Percentiles rank a stretch among this genome's conserved stretches.
Evolutionary conservation across 2,113 vertebrate genomes (phyloP).

Genomic region (Lophius piscatorius): DNA sequence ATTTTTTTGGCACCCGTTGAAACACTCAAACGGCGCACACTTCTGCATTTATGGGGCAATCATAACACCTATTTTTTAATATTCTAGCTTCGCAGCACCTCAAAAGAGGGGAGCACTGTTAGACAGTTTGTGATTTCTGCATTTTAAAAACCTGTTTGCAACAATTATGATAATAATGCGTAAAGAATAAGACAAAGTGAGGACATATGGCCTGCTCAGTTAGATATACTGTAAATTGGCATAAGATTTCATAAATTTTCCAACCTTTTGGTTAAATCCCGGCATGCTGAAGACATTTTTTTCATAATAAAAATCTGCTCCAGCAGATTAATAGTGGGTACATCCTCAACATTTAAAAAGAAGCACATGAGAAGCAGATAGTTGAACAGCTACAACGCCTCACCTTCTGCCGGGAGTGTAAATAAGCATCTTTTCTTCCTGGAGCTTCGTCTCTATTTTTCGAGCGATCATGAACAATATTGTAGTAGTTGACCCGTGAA

Average conservation of each 20-base stretch:
- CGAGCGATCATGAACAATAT: constrained; percentile 59
- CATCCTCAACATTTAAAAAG: constrained; percentile 31
- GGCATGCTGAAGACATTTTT: constrained; percentile 20
- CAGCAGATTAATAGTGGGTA: not conserved
- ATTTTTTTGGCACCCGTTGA: constrained; percentile 55
- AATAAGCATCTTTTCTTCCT: constrained; percentile 31
- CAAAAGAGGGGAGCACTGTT: too few relatives aligned
- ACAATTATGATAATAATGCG: constrained; percentile 1
- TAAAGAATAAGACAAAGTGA: not conserved
- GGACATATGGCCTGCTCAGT: constrained; percentile 18
- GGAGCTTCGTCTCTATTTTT: constrained; percentile 44
- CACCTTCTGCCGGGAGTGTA: constrained; percentile 41
- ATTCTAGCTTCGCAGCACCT: too few relatives aligned
- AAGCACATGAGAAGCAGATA: constrained; percentile 17
- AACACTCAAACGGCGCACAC: constrained; percentile 31
- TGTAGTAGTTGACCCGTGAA: constrained; percentile 66
- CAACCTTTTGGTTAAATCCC: not conserved
- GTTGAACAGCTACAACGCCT: constrained; percentile 30
- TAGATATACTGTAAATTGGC: too few relatives aligned
- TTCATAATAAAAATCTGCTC: constrained; percentile 10
- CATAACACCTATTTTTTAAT: constrained; percentile 45
- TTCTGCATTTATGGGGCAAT: constrained; percentile 13
- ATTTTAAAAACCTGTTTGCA: not conserved
- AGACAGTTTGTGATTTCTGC: not conserved
- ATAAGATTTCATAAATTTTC: constrained; percentile 11